Evolutionary conservation across 64 coral and sea anemone species (phyloP), one percentile per base, ranked within the genome.

Genomic region (Montipora capricornis): DNA sequence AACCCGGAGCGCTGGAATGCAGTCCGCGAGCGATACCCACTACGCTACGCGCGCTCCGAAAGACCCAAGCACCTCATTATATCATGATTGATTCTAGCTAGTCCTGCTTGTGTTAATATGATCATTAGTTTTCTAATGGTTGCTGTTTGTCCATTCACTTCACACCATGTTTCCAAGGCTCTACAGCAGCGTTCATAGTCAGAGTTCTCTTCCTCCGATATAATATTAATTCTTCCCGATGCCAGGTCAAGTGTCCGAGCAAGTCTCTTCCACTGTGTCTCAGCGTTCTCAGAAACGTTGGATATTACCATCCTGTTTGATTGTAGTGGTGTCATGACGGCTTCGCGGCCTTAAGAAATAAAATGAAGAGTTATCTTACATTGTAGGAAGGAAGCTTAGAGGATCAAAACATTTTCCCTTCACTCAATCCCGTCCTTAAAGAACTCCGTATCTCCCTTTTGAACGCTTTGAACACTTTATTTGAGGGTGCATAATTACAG

Each of bases 41-140:
- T 37, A 37, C 29, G 29, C 29, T 37, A 37, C 29, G 29, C 29
- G 1, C 2, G 53, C 6, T 4, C 53, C 11, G 46, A 77, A 77
- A 77, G 75, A 3, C 37, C 45, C 17, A 84, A 68, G 44, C 81
- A 70, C 16, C 8, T 5, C 44, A 84, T 68, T 5, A 84, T 8
- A 16, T 84, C 37, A 11, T 84, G 44, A 15, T 84, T 84, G 1
- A 84, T 44, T 15, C 48, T 44, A 13, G 61, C 81, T 5, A 68
- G 15, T 48, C 81, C 81, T 84, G 16, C 44, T 49, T 48, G 20
- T 17, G 37, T 84, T 3, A 84, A 26, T 2, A 13, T 29, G 1
- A 49, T 37, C 81, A 84, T 84, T 2, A 68, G 60, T 84, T 68
- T 84, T 69, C 59, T 68, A 10, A 84, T 49, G 1, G 59, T 84